Conservation (phyloP, 2,113 vertebrate genomes). For the Myiozetetes cayanensis region DNA sequence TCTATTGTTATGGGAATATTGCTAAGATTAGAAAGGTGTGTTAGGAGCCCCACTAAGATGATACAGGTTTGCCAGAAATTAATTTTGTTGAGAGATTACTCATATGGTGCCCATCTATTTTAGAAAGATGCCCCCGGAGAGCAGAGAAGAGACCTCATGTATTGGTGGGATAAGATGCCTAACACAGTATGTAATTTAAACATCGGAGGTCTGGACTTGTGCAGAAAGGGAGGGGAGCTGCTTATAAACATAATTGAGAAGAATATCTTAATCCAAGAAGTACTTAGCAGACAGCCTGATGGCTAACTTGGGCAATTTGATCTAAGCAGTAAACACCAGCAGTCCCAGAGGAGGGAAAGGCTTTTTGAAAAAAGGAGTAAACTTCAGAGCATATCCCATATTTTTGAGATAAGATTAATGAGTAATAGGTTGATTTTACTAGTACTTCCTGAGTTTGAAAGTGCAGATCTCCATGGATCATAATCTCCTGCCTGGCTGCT, state of each 20-base stretch:
- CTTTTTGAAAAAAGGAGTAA: not conserved
- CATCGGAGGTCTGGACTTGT: not conserved
- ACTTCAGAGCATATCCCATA: not conserved
- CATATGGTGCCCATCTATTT: constrained; percentile 34
- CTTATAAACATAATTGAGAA: constrained; percentile 4
- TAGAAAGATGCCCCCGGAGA: not conserved
- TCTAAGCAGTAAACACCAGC: not conserved
- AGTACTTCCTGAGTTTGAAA: constrained; percentile 57
- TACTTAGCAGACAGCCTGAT: not conserved
- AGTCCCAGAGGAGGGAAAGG: not conserved
- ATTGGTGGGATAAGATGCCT: not conserved
- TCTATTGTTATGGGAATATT: not conserved
- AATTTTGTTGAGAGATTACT: not conserved
- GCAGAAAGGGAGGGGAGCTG: not conserved
- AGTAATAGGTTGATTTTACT: constrained; percentile 43
- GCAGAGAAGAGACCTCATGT: not conserved
- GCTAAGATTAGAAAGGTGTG: not conserved
- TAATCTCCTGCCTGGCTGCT: not conserved
- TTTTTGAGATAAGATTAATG: constrained; percentile 52
- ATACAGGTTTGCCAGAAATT: not conserved
- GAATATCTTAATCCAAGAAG: constrained; percentile 13
- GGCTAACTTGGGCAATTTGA: not conserved
- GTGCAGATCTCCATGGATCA: constrained; percentile 23
- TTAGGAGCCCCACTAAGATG: not conserved
- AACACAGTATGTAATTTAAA: not conserved